Conservation (phyloP, 2,888 invertebrate species). For the Pasiphila rectangulata region DNA sequence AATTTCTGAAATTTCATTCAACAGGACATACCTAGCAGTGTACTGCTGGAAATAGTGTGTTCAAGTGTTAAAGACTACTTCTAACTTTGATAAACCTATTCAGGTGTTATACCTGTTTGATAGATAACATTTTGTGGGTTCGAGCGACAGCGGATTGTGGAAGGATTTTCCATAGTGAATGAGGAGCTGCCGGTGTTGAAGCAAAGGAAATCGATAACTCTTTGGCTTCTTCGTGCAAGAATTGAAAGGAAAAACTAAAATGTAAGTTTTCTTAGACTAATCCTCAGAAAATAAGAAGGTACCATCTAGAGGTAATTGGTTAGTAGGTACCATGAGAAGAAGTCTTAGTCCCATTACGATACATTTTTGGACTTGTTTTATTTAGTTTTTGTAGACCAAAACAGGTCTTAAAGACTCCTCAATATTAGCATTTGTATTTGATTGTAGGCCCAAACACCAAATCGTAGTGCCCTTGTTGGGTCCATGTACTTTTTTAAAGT, state of each 20-base stretch:
- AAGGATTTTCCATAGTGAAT: constrained; percentile 44
- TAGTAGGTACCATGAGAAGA: too few species aligned
- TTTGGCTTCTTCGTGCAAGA: constrained; percentile 12
- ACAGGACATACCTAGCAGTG: constrained; percentile 44
- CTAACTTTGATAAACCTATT: constrained; percentile 56
- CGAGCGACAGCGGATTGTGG: constrained; percentile 59
- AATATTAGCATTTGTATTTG: too few species aligned
- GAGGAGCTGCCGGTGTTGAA: constrained; percentile 28
- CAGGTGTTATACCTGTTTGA: constrained; percentile 66
- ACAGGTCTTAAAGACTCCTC: too few species aligned
- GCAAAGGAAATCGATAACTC: constrained; percentile 34
- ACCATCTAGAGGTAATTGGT: too few species aligned
- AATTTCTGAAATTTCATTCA: constrained; percentile 64
- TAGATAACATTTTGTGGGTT: constrained; percentile 64
- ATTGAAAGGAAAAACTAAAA: constrained; percentile 22
- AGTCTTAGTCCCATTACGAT: too few species aligned
- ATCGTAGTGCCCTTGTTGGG: too few species aligned
- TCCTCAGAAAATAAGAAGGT: too few species aligned
- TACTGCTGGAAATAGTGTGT: constrained; percentile 41
- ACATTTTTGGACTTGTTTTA: too few species aligned
- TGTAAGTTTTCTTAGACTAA: constrained; percentile 30
- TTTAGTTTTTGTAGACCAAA: too few species aligned
- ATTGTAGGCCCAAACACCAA: too few species aligned
- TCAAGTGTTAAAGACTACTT: constrained; percentile 38
- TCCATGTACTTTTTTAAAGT: too few species aligned